Evolutionary conservation across 2,888 invertebrate species (phyloP), one percentile per base, ranked within the genome.

Genomic region (Heptascelio sp.): DNA sequence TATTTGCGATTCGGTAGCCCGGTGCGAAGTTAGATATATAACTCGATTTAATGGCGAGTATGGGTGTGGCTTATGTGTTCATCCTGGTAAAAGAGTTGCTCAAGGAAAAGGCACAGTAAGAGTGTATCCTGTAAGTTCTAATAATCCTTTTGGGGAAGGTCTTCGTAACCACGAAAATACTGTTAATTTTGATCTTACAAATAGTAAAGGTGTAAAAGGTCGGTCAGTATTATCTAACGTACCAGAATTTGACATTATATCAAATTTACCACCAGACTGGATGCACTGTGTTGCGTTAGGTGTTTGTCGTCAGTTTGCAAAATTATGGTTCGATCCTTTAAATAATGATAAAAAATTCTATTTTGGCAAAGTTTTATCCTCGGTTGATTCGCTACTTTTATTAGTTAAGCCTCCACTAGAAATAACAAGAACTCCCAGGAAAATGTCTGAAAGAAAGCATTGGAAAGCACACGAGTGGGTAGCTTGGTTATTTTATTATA

Each of bases 51-150:
- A 81, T 62, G 85, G 83, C 2, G 51, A 73, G 37, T 84, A 80
- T 40, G 86, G 84, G 1, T 87, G 84, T 68, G 77, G 79, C 0
- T 53, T 81, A 8, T 87, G 86, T 40, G 37, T 55, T 8, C 79
- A 85, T 80, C 64, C 67, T 15, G 84, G 86, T 11, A 53, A 72
- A 57, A 19, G 11, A 64, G 53, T 86, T 19, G 37, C 53, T 2
- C 84, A 84, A 71, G 85, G 83, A 1, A 75, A 65, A 23, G 86
- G 86, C 9, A 34, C 26, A 17, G 60, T 62, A 3, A 55, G 83
- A n/a, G 78, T 85, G 9, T 86, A 86, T 53, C 85, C 84, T 9
- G 43, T 84, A 17, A 11, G 19, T 51, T 34, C 40, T 19, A 25
- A 65, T 15, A 76, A 76, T 73, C 19, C 65, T 51, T 82, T 59